Evolutionary conservation across 2,797 vertebrate genomes (phyloP), one percentile per base, ranked within the genome.

Genomic region (Alfaro cultratus): DNA sequence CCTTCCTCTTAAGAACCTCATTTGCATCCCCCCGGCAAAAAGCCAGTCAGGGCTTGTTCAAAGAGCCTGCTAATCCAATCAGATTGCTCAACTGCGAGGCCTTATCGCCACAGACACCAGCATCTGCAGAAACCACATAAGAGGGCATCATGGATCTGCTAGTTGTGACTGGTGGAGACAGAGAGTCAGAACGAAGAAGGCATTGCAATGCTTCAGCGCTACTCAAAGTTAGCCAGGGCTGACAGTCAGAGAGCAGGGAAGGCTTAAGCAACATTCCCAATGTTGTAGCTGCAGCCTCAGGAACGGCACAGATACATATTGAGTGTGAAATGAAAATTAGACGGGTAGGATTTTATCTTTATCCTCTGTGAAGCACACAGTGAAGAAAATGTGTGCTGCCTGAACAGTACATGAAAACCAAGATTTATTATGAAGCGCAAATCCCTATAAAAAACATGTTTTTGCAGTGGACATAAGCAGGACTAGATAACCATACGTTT

Each of bases 1-100:
- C 75, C 81, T 89, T 88, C 77, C 85, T 94, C 91, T 91, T 93
- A 90, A 94, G 91, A 85, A 92, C 85, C 92, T 94, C 84, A 94
- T 95, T 95, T 94, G 93, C 94, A 94, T 95, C 93, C 94, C 86
- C 84, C 91, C 92, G 91, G 94, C 93, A 93, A 93, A 89, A 91
- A 92, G 92, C 94, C 93, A 95, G 93, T 94, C 93, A 94, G 86
- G 77, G 80, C 87, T 90, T 93, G 91, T 94, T 94, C 92, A 92
- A 93, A 93, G 87, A 86, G 83, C 80, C 87, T 62, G 86, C 91
- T 93, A 93, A 94, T 94, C 91, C 92, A 95, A 94, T 94, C 93
- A 94, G 91, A 93, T 93, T 83, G 89, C 89, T 92, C 88, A 90
- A 91, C 89, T 90, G 86, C 76, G 84, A 92, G 88, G 91, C 90